Evolutionary conservation across 2,888 invertebrate species (phyloP).

Genomic region (Cenopis cana): DNA sequence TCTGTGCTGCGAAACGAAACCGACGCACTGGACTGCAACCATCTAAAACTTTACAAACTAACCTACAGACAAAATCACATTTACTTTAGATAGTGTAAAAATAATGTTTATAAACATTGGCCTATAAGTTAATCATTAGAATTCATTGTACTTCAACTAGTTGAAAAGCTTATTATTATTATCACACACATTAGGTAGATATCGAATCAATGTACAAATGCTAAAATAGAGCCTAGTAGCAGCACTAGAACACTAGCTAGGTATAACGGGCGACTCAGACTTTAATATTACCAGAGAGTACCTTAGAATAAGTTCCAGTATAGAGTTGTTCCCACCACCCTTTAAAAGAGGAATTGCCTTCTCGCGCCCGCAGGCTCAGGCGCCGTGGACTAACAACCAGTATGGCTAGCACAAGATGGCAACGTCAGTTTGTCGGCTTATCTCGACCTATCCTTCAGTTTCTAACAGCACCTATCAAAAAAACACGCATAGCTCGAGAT

Average conservation of each 20-base stretch:
- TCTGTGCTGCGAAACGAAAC: constrained; percentile 44
- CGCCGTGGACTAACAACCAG: constrained; percentile 33
- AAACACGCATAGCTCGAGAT: too few species aligned
- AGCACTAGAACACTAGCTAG: constrained; percentile 49
- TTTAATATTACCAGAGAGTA: constrained; percentile 50
- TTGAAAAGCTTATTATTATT: constrained; percentile 83
- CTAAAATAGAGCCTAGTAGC: constrained; percentile 65
- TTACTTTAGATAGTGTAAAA: constrained; percentile 81
- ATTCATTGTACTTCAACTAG: constrained; percentile 82
- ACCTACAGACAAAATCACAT: constrained; percentile 78
- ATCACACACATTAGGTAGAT: constrained; percentile 82
- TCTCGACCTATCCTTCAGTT: too few species aligned
- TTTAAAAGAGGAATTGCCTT: constrained; percentile 46
- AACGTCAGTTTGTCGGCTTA: too few species aligned
- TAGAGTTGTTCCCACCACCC: constrained; percentile 54
- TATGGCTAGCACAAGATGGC: too few species aligned
- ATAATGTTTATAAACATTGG: constrained; percentile 83
- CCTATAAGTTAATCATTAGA: constrained; percentile 75
- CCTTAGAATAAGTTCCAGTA: constrained; percentile 52
- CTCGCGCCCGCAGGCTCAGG: constrained; percentile 25
- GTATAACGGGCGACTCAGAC: constrained; percentile 58
- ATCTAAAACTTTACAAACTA: constrained; percentile 68
- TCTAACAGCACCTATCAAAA: too few species aligned
- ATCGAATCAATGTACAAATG: constrained; percentile 77
- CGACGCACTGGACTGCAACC: constrained; percentile 69